Base-by-base conservation (phyloP, 2,113 vertebrate species). In the Anoplopoma fimbria region DNA sequence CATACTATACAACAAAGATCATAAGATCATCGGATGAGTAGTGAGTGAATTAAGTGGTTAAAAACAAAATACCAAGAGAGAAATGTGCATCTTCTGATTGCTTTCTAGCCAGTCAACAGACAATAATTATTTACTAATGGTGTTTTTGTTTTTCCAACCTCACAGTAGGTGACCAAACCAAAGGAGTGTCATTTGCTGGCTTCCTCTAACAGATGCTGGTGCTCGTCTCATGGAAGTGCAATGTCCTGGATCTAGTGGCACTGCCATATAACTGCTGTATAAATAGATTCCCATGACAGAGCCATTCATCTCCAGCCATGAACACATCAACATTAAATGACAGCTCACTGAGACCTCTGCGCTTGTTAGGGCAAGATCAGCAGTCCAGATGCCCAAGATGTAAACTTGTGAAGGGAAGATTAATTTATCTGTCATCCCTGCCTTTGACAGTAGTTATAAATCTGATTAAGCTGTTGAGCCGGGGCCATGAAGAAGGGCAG, bases 361-460 rank as follows among this genome's bases (percentile, higher is more conserved):
- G 95, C 95, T 97, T 97, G 96, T 97, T 97, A 96, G 95, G 91
- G 95, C 95, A 91, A 95, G 95, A 97, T 96, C 95, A 95, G 94
- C 93, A 93, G 95, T 94, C 95, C 96, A 95, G 95, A 96, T 96
- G 96, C 96, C 95, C 92, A 73, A 70, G 92, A 96, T 96, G 96
- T 96, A 96, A 96, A 96, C 95, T 96, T 88, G 92, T 95, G 96
- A 97, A 95, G 94, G 93, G 92, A 96, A 96, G 96, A 97, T 97
- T 95, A 96, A 97, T 97, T 96, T 95, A 92, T 95, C 95, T 96
- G 95, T 97, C 96, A 95, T 96, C 93, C 93, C 93, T 2, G 93
- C 90, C 93, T 97, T 94, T 97, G 97, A 96, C 96, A 96, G 95
- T 94, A 95, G 96, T 95, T 96, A 95, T 96, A 97, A 97, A 97